Evolutionary conservation across 2,797 vertebrate genomes (phyloP), one percentile per base, ranked within the genome.

Genomic region (Staurois parvus): DNA sequence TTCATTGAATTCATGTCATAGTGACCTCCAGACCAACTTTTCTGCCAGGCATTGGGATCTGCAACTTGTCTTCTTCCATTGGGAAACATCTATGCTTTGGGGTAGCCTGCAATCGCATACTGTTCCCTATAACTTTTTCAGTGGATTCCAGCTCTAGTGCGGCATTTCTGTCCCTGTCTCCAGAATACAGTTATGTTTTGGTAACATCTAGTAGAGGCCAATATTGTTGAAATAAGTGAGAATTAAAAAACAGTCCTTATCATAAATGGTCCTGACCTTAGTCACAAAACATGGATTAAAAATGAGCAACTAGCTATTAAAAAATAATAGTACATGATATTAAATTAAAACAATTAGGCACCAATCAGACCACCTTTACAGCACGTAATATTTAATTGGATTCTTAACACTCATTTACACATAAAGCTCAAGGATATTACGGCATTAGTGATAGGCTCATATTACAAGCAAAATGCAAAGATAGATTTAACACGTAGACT

Each of bases 331-430:
- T 75, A 59, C 0, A 34, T 32, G 59, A 59, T 8, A 76, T 76
- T 32, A 52, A 52, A 52, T 52, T 52, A 62, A 59, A 32, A 76
- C 74, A 59, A 59, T 59, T 76, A 34, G n/a, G 9, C 29, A 21
- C 72, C 17, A 13, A 59, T 30, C 19, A 32, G 29, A 34, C 48
- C 74, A 74, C 42, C 26, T 76, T 76, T 59, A 37, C 21, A 76
- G 74, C 48, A 76, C 59, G 52, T 34, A 59, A 34, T 62, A 76
- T 76, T 62, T 59, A 76, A 76, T 76, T 59, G 52, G 74, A 30
- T 76, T 30, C 48, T 75, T 76, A 76, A 76, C 74, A 76, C 29
- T 56, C 52, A 76, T 34, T 59, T 76, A 34, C 48, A 59, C 74
- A 59, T 76, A 76, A 76, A 59, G 30, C 74, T 56, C 9, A 59